A percentile compares a stretch with the other conserved stretches of the same genome.
These are phyloP conservation scores for Macropus fuliginosus DNA, from an alignment of 2,797 vertebrate genomes.

Conservation along the genomic window DNA sequence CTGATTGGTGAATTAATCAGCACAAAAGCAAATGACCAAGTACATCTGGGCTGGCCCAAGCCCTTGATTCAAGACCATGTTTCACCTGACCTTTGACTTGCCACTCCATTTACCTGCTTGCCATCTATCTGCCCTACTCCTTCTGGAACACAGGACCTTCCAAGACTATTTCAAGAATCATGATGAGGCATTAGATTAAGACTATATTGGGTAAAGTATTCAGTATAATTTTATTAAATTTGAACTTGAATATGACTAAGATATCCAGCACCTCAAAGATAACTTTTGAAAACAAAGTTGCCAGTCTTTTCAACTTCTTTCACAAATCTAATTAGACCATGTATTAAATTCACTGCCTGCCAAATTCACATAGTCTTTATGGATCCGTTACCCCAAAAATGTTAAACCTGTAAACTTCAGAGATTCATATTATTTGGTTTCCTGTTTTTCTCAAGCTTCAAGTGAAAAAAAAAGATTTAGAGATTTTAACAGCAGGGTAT, in stretches of 20 bases:
- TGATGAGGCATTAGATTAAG: background rate
- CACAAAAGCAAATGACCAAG: background rate
- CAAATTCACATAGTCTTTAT: slow-evolving; percentile 28
- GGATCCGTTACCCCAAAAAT: background rate
- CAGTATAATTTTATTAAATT: background rate
- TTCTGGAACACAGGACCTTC: background rate
- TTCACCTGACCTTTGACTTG: background rate
- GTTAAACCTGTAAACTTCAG: slow-evolving; percentile 12
- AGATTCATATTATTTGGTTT: slow-evolving; percentile 27
- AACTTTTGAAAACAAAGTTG: background rate
- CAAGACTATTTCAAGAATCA: background rate
- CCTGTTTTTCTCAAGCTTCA: background rate
- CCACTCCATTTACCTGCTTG: background rate
- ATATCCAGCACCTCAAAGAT: background rate
- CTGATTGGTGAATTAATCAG: background rate
- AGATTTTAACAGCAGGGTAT: slow-evolving; percentile 7
- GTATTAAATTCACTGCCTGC: background rate
- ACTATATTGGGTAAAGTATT: background rate
- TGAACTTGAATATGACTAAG: background rate
- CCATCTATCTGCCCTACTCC: background rate
- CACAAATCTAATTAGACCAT: background rate
- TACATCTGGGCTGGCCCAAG: background rate
- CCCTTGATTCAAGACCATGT: background rate
- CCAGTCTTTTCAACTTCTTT: background rate
- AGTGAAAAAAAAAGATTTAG: background rate